phyloP scores from a whole-genome alignment of 2,113 vertebrate genomes.

The Jacana jacana region DNA sequence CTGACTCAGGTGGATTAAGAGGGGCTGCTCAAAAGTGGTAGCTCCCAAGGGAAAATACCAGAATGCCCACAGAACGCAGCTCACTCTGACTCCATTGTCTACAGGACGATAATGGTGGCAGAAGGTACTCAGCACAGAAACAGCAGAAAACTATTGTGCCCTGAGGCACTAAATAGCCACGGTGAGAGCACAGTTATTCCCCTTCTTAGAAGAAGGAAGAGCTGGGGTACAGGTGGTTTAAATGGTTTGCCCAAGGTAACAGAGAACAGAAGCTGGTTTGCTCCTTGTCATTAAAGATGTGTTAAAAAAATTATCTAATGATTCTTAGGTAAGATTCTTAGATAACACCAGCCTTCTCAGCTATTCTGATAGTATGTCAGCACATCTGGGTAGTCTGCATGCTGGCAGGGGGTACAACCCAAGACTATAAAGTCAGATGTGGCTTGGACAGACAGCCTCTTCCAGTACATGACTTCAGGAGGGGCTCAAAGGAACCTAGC shows the following conservation, averaged over 20 bases:
- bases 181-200: conserved; percentile 26
- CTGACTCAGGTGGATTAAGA: conserved; percentile 13
- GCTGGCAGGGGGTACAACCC: neutral
- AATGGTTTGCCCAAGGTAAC: conserved; percentile 37
- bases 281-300: neutral
- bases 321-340: too few relatives aligned
- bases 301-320: neutral
- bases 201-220: neutral
- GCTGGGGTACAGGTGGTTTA: neutral
- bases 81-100: neutral
- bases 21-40: neutral
- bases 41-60: neutral
- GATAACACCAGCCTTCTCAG: neutral
- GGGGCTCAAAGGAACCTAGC: neutral
- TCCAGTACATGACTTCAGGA: neutral
- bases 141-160: neutral
- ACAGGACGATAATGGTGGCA: neutral
- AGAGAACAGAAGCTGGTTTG: neutral
- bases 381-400: neutral
- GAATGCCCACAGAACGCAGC: neutral
- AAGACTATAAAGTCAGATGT: neutral
- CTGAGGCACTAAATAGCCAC: neutral
- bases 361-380: neutral
- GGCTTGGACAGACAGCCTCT: neutral
- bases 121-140: conserved; percentile 26